These are phyloP conservation scores for Drosophila kepulauana DNA, from an alignment of 1,140 invertebrate genomes.

Conservation along the genomic window DNA sequence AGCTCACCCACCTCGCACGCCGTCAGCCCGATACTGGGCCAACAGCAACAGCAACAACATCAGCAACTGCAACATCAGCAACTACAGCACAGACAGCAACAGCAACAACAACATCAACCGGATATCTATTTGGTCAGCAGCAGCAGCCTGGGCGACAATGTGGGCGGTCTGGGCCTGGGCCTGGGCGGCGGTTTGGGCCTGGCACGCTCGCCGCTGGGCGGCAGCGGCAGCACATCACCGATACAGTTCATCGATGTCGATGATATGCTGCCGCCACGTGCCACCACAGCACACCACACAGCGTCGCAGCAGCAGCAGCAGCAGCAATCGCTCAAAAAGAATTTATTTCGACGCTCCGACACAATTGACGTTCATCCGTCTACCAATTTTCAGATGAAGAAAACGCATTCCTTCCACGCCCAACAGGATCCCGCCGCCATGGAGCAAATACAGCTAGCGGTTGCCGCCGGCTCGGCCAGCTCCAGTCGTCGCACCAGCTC, in stretches of 20 bases:
- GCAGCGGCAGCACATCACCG: slow-evolving; percentile 77
- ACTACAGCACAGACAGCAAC: slow-evolving; percentile 60
- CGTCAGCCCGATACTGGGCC: slow-evolving; percentile 71
- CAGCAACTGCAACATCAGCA: slow-evolving; percentile 55
- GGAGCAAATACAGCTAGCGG: slow-evolving; percentile 75
- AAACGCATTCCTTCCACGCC: slow-evolving; percentile 84
- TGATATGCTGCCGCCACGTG: slow-evolving; percentile 77
- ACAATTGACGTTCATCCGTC: slow-evolving; percentile 84
- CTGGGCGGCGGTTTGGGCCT: slow-evolving; percentile 51
- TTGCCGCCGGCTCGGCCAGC: slow-evolving; percentile 66
- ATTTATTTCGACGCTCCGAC: slow-evolving; percentile 81
- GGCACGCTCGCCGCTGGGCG: slow-evolving; percentile 62
- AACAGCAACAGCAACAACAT: slow-evolving; percentile 54
- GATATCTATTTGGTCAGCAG: slow-evolving; percentile 84
- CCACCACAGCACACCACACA: slow-evolving; percentile 15
- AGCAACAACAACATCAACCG: slow-evolving; percentile 46
- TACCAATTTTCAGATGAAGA: slow-evolving; percentile 85
- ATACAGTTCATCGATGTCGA: slow-evolving; percentile 84
- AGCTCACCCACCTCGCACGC: slow-evolving; percentile 81
- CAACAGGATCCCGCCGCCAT: slow-evolving; percentile 81
- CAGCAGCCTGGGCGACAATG: slow-evolving; percentile 81
- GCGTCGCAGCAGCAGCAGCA: slow-evolving; percentile 29
- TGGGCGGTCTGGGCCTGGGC: slow-evolving; percentile 71
- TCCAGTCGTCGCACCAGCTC: slow-evolving; percentile 82
- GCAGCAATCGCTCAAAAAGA: slow-evolving; percentile 71